phyloP scores from a whole-genome alignment of 1,140 invertebrate genomes.

The Cryptotermes secundus region DNA sequence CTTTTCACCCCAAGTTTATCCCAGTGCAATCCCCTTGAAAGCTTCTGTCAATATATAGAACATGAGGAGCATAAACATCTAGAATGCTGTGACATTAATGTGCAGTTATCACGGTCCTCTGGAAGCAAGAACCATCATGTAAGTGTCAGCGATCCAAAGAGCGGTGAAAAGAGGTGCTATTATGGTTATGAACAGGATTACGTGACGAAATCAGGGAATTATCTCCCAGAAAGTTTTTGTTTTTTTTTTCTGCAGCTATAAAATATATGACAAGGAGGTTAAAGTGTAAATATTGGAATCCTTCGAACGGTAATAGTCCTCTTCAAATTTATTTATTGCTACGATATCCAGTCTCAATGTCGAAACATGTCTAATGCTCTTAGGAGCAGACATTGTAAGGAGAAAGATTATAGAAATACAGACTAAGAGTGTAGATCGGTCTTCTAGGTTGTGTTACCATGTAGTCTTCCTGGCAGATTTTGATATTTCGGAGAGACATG shows the following conservation, averaged over 20 bases:
- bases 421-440: no score
- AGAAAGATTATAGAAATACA: no score
- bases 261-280: not conserved
- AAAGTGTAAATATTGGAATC: constrained; percentile 10
- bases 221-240: not conserved
- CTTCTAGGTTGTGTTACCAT: no score
- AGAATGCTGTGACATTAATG: not conserved
- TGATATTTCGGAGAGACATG: no score
- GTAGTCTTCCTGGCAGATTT: no score
- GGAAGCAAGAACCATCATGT: not conserved
- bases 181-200: constrained; percentile 9
- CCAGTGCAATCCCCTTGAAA: constrained; percentile 6
- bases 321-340: not conserved
- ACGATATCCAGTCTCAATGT: not conserved
- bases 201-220: constrained; percentile 4
- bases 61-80: not conserved
- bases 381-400: not conserved
- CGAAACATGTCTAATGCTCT: not conserved
- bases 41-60: constrained; percentile 6
- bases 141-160: not conserved
- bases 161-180: not conserved
- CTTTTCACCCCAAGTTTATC: not conserved
- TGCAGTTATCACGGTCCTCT: not conserved
- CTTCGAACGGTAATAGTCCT: not conserved
- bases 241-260: not conserved